A percentile compares a stretch with the other conserved stretches of the same genome.
phyloP scores from a whole-genome alignment of 2,888 invertebrate species.

The Troides aeacus region DNA sequence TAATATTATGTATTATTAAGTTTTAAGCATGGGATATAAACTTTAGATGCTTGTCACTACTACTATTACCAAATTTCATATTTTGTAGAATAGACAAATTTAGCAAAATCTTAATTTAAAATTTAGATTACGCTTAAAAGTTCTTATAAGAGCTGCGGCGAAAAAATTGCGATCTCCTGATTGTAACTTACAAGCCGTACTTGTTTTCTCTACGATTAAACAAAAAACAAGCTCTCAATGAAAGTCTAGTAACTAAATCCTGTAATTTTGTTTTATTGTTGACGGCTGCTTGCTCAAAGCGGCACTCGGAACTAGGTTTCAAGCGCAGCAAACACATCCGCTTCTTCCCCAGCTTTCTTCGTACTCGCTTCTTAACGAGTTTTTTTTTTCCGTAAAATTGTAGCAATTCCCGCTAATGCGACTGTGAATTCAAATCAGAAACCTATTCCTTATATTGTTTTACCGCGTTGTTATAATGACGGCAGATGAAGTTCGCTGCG shows the following conservation, averaged over 20 bases:
- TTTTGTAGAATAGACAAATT: too few relatives aligned
- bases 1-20: too few relatives aligned
- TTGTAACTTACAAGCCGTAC: conserved; percentile 60
- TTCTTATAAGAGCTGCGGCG: conserved; percentile 55
- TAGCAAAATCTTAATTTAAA: too few relatives aligned
- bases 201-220: conserved; percentile 73
- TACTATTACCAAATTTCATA: too few relatives aligned
- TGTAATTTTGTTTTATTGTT: conserved; percentile 73
- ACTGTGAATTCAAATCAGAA: conserved; percentile 16
- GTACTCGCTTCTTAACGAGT: conserved; percentile 35
- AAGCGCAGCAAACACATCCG: conserved; percentile 56
- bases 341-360: conserved; percentile 56
- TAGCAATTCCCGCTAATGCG: conserved; percentile 16
- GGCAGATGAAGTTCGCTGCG: conserved; percentile 43
- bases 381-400: conserved; percentile 8
- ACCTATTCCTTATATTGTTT: conserved; percentile 25
- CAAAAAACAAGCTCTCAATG: conserved; percentile 61
- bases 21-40: too few relatives aligned
- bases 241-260: conserved; percentile 65
- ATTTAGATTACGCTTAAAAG: background rate
- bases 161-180: conserved; percentile 64
- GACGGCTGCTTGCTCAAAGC: conserved; percentile 53
- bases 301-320: conserved; percentile 70
- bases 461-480: conserved; percentile 18
- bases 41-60: too few relatives aligned